phyloP scores from a whole-genome alignment of 2,888 invertebrate species.

The Oligia strigilis region DNA sequence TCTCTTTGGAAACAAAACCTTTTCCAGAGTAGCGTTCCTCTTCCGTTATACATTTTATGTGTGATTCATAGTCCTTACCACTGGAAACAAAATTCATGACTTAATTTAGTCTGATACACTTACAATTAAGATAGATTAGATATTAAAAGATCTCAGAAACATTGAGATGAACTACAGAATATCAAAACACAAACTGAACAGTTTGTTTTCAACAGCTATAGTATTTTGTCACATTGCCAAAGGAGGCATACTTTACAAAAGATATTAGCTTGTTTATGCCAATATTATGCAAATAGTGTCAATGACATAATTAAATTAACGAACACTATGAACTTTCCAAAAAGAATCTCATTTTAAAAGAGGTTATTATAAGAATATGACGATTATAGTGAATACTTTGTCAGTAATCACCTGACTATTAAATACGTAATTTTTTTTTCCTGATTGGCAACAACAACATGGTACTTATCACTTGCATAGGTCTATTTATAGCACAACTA shows the following conservation, averaged over 20 bases:
- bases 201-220: neutral
- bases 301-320: conserved; percentile 18
- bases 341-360: neutral
- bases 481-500: conserved; percentile 37
- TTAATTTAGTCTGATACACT: neutral
- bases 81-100: conserved; percentile 84
- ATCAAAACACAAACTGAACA: conserved; percentile 3
- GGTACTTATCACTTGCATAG: conserved; percentile 10
- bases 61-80: conserved; percentile 93
- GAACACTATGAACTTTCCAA: neutral
- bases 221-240: conserved; percentile 42
- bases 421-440: conserved; percentile 32
- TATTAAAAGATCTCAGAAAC: neutral
- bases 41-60: conserved; percentile 96
- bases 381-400: neutral
- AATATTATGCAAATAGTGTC: conserved; percentile 17
- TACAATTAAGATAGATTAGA: neutral
- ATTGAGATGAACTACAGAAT: neutral
- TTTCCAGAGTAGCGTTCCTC: conserved; percentile 97
- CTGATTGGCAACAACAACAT: conserved; percentile 40
- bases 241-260: neutral
- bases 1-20: conserved; percentile 93
- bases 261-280: conserved; percentile 13
- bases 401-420: conserved; percentile 2
- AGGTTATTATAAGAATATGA: neutral